Evolutionary conservation across 2,797 vertebrate genomes (phyloP).

Genomic region (Tangara arthus): DNA sequence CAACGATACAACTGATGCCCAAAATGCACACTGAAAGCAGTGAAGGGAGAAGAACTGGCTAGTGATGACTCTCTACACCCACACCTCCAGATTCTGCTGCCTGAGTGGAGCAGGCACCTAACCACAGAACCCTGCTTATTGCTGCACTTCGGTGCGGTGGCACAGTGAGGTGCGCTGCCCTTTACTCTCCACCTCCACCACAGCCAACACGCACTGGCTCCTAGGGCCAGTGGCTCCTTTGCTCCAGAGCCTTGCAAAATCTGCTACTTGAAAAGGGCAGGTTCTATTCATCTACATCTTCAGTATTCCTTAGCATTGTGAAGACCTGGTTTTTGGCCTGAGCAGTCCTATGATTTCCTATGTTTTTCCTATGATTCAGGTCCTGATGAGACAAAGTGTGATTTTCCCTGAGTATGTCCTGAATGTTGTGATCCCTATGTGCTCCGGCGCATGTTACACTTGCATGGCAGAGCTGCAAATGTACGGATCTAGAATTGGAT

Average conservation of each 20-base stretch:
- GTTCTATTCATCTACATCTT: not conserved
- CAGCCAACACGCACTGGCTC: not conserved
- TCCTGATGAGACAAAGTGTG: not conserved
- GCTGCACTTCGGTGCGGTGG: rapidly evolving
- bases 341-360: not conserved
- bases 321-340: not conserved
- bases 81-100: not conserved
- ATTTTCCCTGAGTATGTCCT: not conserved
- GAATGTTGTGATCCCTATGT: not conserved
- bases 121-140: not conserved
- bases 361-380: not conserved
- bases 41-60: not conserved
- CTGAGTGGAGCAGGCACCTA: not conserved
- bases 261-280: not conserved
- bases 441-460: not conserved
- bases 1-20: not conserved
- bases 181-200: not conserved
- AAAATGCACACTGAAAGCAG: not conserved
- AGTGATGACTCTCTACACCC: not conserved
- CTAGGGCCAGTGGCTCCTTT: not conserved
- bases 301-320: rapidly evolving
- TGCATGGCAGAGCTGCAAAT: not conserved
- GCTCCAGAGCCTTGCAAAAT: not conserved
- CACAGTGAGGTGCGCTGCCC: rapidly evolving
- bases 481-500: not conserved